phyloP scores from a whole-genome alignment of 35 echinoderm and acorn worm genomes.

The Heliocidaris erythrogramma region DNA sequence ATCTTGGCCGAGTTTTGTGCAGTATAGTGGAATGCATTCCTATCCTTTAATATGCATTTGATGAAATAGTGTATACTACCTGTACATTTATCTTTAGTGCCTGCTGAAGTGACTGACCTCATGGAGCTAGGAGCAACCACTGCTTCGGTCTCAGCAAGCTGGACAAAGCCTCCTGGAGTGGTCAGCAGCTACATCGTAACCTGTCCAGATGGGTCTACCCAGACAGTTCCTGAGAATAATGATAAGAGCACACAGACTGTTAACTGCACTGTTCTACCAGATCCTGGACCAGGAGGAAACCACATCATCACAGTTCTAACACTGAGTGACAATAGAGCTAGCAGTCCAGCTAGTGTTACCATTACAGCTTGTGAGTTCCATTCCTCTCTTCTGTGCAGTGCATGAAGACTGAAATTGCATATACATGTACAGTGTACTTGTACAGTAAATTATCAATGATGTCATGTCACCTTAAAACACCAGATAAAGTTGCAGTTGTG shows the following conservation, averaged over 20 bases:
- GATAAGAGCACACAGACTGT: too few relatives aligned
- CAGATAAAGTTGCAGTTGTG: too few relatives aligned
- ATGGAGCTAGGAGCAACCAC: not conserved
- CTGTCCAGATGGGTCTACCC: not conserved
- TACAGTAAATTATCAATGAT: too few relatives aligned
- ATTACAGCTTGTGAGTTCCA: slow-evolving; percentile 12
- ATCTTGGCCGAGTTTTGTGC: too few relatives aligned
- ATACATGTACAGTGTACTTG: too few relatives aligned
- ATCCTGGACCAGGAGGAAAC: not conserved
- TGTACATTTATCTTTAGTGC: too few relatives aligned
- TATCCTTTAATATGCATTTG: too few relatives aligned
- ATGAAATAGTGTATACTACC: too few relatives aligned
- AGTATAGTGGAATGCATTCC: too few relatives aligned
- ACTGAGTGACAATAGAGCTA: too few relatives aligned
- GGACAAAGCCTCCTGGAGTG: not conserved
- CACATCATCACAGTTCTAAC: not conserved
- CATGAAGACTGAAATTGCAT: not conserved
- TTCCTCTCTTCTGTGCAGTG: too few relatives aligned
- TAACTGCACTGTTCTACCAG: not conserved
- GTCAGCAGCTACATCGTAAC: not conserved
- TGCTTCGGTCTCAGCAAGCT: not conserved
- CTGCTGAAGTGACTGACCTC: not conserved
- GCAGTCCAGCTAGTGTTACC: not conserved
- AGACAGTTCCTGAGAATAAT: not conserved
- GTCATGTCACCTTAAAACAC: too few relatives aligned